Evolutionary conservation across 2,797 vertebrate genomes (phyloP), one percentile per base, ranked within the genome.

Genomic region (Rhinoraja longicauda): DNA sequence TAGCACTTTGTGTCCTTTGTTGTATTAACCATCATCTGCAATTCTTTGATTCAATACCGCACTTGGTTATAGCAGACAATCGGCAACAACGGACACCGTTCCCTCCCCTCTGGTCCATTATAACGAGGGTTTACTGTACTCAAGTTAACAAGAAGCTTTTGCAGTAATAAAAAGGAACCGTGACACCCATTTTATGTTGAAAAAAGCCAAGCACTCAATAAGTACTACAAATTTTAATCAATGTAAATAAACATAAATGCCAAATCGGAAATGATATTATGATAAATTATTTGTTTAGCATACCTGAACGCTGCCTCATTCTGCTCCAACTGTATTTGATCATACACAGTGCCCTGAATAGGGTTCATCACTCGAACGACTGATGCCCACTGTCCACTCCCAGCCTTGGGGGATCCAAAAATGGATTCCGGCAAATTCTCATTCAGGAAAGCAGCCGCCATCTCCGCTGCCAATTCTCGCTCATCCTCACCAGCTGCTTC

Each of bases 251-350:
- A 77, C 15, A 15, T 32, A 77, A 73, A 21, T 73, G 70, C 17
- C 21, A 4, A 73, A 21, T 77, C 2, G 4, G 76, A 17, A n/a
- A 32, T 77, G 1, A 15, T 32, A 36, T 67, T 36, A 32, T 3
- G 9, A 9, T 17, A 21, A 32, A 8, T 17, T 24, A 73, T 72
- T 4, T 73, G 70, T 73, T 21, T 78, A 32, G 6, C 59, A 70
- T 94, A 99, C 99, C 99, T 99, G 96, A 99, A 99, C 0, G 98
- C 99, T 1, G 98, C 99, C 94, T 99, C 99, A 0, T 99, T 99
- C 96, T 99, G 99, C 93, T 99, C 99, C 93, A 99, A 96, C 94
- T 99, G 99, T 86, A 99, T 98, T 93, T 98, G 96, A 94, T 99
- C 99, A 94, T 99, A 95, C 0, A 98, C 99, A 75, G 97, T 95